Evolutionary conservation across 2,888 invertebrate genomes (phyloP).

Genomic region (Ceraclea dissimilis): DNA sequence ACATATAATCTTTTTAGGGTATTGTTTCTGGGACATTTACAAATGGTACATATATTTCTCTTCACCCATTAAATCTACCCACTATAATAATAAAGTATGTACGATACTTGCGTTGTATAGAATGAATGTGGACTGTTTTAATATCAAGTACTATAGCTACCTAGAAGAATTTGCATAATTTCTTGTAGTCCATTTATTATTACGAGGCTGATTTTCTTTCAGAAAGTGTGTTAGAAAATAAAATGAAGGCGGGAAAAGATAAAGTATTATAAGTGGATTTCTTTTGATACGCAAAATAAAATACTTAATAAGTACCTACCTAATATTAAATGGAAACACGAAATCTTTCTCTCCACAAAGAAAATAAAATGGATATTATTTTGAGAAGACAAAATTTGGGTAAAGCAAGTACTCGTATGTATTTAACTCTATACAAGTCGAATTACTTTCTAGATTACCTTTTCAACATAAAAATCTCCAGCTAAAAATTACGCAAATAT

Average conservation of each 20-base stretch:
- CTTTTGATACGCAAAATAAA: not conserved
- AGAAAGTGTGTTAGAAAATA: not conserved
- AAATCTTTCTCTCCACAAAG: no score
- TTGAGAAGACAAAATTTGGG: no score
- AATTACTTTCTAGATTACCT: no score
- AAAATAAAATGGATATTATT: no score
- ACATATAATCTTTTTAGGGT: not conserved
- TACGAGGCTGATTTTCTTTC: not conserved
- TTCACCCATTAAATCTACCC: conserved; percentile 4
- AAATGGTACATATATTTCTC: conserved; percentile 11
- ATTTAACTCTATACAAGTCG: no score
- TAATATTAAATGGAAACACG: no score
- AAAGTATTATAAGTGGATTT: not conserved
- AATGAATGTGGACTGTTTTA: conserved; percentile 5
- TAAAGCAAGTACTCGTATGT: no score
- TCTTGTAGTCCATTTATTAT: conserved; percentile 5
- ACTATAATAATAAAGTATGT: conserved; percentile 3
- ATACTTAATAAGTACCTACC: no score
- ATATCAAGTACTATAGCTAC: not conserved
- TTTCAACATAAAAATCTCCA: no score
- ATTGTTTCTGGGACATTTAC: conserved; percentile 12
- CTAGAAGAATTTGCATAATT: conserved; percentile 1
- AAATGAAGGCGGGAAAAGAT: not conserved
- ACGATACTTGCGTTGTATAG: not conserved
- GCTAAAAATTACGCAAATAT: no score